These are phyloP conservation scores for Alentia gelatinosa DNA, from an alignment of 2,888 invertebrate genomes.

Conservation along the genomic window DNA sequence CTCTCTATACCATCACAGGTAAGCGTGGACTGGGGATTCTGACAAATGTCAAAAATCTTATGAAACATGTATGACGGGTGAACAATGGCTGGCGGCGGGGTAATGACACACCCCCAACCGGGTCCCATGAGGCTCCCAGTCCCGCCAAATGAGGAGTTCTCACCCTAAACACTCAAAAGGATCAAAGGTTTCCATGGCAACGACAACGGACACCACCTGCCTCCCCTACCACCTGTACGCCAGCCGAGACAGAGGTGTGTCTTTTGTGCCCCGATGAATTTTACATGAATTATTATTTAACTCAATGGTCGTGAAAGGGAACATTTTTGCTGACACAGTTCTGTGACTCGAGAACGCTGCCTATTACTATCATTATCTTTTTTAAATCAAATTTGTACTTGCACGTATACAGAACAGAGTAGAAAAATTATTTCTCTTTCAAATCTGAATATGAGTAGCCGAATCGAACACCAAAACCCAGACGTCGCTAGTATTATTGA, in stretches of 20 bases:
- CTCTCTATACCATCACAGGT: background rate
- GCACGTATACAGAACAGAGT: too few relatives aligned
- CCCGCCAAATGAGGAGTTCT: background rate
- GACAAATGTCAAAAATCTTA: background rate
- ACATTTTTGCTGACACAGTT: background rate
- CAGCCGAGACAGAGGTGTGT: too few relatives aligned
- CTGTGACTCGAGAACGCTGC: too few relatives aligned
- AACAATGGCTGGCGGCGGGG: background rate
- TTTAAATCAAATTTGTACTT: too few relatives aligned
- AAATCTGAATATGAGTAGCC: too few relatives aligned
- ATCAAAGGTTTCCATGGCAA: slow-evolving; percentile 1
- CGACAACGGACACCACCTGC: background rate
- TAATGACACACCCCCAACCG: background rate
- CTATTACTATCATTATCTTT: too few relatives aligned
- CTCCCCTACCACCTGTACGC: too few relatives aligned
- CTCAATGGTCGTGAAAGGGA: slow-evolving; percentile 1
- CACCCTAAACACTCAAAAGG: background rate
- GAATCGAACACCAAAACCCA: too few relatives aligned
- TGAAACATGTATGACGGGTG: background rate
- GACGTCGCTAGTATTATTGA: too few relatives aligned
- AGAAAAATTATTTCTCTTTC: too few relatives aligned
- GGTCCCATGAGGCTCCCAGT: too few relatives aligned
- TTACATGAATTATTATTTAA: background rate
- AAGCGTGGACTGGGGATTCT: background rate
- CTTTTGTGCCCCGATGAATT: background rate